Evolutionary conservation across 2,888 invertebrate genomes (phyloP), one percentile per base, ranked within the genome.

Genomic region (Eupithecia pulchellata): DNA sequence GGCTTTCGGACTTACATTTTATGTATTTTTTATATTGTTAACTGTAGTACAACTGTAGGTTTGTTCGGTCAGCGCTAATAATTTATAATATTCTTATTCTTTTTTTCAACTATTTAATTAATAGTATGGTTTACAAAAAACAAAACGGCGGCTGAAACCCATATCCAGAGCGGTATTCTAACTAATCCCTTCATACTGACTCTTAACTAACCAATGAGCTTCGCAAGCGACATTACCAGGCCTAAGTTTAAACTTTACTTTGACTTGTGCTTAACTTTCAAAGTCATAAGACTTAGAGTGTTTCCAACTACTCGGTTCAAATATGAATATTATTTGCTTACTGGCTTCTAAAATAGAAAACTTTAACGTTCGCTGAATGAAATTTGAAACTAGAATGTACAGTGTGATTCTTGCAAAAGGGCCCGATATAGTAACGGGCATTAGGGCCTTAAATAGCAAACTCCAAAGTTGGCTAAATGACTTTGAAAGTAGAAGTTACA

Each of bases 321-420:
- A 29, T 57, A 29, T 57, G 57, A 57, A 57, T 30, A 58, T 30
- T 9, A 17, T n/a, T 32, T 6, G 30, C 30, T 60, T 14, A 32
- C 17, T n/a, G n/a, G 30, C 30, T 30, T 32, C 20, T 60, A 60
- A 60, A 60, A 32, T 30, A 60, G 58, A 9, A n/a, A 17, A 30
- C 32, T n/a, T 58, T 11, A 29, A 3, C 57, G 58, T 32, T 30
- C 29, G 20, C n/a, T 30, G 29, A 60, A 32, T 30, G 58, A 36
- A 20, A 25, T 61, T 20, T 61, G 20, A 32, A 61, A 34, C 20
- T 61, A 20, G 25, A 61, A 20, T 20, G 11, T 20, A 61, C 61
- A 61, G 20, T 9, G 61, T 25, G 61, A 32, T 32, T 60, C 34
- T 5, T 36, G 34, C 61, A 61, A 61, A 36, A 34, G 32, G 61